Base-by-base conservation (phyloP, 2,888 invertebrate species). In the Dascillus cervinus region DNA sequence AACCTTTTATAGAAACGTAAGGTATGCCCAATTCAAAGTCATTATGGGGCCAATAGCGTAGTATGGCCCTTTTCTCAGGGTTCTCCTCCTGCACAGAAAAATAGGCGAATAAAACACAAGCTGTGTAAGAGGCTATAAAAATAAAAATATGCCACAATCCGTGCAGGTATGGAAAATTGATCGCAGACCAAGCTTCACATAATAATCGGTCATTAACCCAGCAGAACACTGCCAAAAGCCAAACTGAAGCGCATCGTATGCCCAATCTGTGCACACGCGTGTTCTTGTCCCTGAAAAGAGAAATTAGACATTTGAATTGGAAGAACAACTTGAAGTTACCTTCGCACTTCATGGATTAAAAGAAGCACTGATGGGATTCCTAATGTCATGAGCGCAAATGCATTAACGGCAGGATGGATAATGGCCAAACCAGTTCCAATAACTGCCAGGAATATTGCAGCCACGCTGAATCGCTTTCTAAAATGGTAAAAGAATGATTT, bases 61-160 rank as follows among this genome's bases (percentile, higher is more conserved):
- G 64, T 32, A 77, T 65, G 0, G 85, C 81, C 29, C 73, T 73
- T 44, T 77, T 75, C 30, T 83, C 77, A 1, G 85, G 84, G 37
- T 72, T 69, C 52, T 85, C 83, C 26, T 79, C 77, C 30, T 72
- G 69, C 0, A 82, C 85, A 48, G 81, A 78, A 57, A 86, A 83
- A 57, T 84, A 88, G 0, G 86, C 84, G 53, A 81, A 82, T 0
- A 87, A 69, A 3, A 87, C 85, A 10, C 83, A 71, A 8, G 79
- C 77, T 3, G 83, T 81, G 50, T 86, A 87, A 15, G 81, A 75
- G 0, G 84, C 79, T 27, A 87, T 81, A 52, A 83, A 85, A 44
- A 85, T 84, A 29, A 86, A 75, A 8, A 88, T 66, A 58, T 88
- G 87, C 87, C 87, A 88, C 10, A 85, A 69, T 6, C 82, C 84